Base-by-base conservation (phyloP, 2,888 invertebrate species). In the Parasteatoda lunata region DNA sequence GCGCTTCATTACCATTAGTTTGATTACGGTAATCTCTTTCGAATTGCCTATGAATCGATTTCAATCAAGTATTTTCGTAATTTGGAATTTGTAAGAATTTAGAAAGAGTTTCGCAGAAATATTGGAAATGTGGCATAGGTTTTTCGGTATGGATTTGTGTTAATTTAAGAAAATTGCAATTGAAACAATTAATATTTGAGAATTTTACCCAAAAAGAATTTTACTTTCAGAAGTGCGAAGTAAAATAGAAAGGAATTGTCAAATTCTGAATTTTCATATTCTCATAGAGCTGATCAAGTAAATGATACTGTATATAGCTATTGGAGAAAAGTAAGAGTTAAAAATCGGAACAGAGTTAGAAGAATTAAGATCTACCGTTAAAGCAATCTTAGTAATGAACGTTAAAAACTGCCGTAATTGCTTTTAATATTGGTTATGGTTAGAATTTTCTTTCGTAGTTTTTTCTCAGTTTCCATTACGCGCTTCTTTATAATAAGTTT, bases 301-400 rank as follows among this genome's bases (percentile, higher is more conserved):
- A 80, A 80, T 73, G 80, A 73, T 80, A 73, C 73, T 80, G 73
- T 80, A n/a, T n/a, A n/a, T n/a, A 72, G 47, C 45, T 30, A 45
- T 64, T 45, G n/a, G 45, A 65, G 72, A 72, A 80, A 52, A 51
- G 52, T 69, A 54, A 49, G 69, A 52, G 54, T 69, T 30, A 47
- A 77, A 68, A 66, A 45, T 66, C 77, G n/a, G n/a, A 69, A 47
- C 71, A 30, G n/a, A 13, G 4, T 51, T 9, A 4, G 11, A 8
- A 49, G 13, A 80, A 80, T 80, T 73, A 73, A 80, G 66, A 65
- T 52, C 15, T 45, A 30, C 79, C 71, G 65, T 72, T 80, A 80
- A 30, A 30, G 30, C 30, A 2, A 30, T 1, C 2, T 30, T 30
- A 0, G 2, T 30, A 30, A 30, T 30, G 0, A 30, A 30, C 2